Conservation (phyloP, 1,140 invertebrate species). For the Stratiolaelaps scimitus region DNA sequence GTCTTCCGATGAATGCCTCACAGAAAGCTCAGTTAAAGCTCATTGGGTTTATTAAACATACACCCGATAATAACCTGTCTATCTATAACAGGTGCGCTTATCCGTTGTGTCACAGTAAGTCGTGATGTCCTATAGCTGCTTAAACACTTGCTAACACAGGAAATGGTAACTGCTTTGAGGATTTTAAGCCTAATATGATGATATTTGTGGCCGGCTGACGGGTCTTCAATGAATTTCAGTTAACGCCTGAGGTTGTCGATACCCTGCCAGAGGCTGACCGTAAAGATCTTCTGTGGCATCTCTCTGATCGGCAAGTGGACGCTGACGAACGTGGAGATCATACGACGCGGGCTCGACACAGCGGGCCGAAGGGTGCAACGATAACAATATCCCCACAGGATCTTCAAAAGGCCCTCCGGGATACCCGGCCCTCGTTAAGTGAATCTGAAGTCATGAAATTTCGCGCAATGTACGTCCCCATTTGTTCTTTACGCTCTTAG, state of each 20-base stretch:
- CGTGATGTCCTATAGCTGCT: no score
- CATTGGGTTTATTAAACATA: no score
- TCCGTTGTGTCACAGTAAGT: no score
- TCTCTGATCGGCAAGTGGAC: neutral
- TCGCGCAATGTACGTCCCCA: slow-evolving; percentile 4
- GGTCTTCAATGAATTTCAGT: neutral
- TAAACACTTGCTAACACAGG: no score
- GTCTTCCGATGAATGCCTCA: no score
- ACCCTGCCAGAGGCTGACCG: neutral
- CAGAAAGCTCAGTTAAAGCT: no score
- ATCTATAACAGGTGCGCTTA: no score
- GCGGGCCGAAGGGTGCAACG: neutral
- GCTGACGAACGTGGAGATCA: neutral
- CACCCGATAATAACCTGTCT: no score
- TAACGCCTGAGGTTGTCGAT: neutral
- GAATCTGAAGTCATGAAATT: slow-evolving; percentile 2
- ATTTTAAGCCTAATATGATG: no score
- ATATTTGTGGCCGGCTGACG: no score
- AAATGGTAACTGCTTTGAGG: no score
- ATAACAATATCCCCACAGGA: neutral
- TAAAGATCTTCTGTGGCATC: neutral
- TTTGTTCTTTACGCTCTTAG: no score
- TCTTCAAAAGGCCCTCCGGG: neutral
- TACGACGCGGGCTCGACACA: neutral
- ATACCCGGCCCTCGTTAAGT: slow-evolving; percentile 5